Conservation (phyloP, 2,888 invertebrate genomes). For the Masnerella sp. region DNA sequence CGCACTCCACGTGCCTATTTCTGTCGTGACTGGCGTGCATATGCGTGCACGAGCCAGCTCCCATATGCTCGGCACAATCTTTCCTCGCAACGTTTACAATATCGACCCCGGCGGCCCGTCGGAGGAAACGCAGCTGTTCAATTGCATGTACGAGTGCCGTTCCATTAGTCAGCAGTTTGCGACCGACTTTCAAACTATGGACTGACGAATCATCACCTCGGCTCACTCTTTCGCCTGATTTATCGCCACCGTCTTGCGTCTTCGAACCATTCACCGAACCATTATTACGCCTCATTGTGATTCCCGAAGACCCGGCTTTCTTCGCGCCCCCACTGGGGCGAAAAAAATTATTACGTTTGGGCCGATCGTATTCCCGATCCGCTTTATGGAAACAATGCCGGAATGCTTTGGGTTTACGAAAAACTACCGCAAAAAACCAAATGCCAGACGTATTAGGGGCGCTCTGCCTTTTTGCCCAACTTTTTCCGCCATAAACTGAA, state of each 20-base stretch:
- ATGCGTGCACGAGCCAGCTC: constrained; percentile 64
- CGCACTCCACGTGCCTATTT: constrained; percentile 69
- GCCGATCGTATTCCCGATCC: no score
- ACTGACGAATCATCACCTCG: constrained; percentile 52
- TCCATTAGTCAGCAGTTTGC: constrained; percentile 67
- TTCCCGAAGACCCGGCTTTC: no score
- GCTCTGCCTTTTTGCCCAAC: no score
- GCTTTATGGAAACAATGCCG: no score
- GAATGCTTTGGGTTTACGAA: no score
- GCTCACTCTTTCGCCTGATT: constrained; percentile 49
- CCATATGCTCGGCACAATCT: constrained; percentile 69
- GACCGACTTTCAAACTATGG: constrained; percentile 54
- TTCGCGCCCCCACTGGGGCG: no score
- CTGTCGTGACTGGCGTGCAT: constrained; percentile 66
- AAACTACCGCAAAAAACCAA: no score
- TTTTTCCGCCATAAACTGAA: no score
- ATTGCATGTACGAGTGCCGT: constrained; percentile 66
- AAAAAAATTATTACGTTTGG: no score
- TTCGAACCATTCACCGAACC: no score
- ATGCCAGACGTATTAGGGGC: no score
- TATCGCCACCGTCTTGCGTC: constrained; percentile 40
- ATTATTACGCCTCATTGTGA: no score
- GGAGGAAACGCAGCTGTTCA: constrained; percentile 72
- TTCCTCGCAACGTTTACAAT: constrained; percentile 70
- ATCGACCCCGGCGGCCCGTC: constrained; percentile 60